Evolutionary conservation across 2,113 vertebrate species (phyloP).

Genomic region (Cyrtonyx montezumae): DNA sequence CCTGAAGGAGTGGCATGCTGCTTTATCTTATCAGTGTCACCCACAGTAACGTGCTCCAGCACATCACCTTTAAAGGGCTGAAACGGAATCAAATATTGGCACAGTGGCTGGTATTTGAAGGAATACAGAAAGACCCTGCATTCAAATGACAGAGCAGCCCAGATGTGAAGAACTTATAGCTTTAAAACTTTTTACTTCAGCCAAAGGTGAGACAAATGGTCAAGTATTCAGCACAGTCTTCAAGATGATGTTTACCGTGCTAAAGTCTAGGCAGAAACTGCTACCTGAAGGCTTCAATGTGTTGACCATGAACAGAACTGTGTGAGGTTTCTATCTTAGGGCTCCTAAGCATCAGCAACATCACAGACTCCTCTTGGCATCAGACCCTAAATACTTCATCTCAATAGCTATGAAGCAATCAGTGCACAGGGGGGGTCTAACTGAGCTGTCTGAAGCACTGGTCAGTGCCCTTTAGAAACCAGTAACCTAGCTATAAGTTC

Average conservation of each 20-base stretch:
- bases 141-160: not conserved
- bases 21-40: not conserved
- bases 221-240: not conserved
- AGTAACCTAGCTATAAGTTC: accelerated
- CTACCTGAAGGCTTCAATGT: not conserved
- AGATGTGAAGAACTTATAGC: not conserved
- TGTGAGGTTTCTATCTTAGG: not conserved
- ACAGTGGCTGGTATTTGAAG: not conserved
- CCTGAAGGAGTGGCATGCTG: not conserved
- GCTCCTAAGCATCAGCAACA: not conserved
- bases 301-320: accelerated
- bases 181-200: not conserved
- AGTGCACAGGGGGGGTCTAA: not conserved
- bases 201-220: not conserved
- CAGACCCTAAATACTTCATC: not conserved
- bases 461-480: not conserved
- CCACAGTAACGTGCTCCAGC: not conserved
- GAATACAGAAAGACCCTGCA: not conserved
- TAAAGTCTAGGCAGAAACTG: not conserved
- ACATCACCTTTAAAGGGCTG: not conserved
- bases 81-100: not conserved
- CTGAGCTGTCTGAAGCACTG: not conserved
- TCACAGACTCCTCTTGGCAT: not conserved
- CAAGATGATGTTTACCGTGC: not conserved
- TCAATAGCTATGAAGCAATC: not conserved